These are phyloP conservation scores for Varanus komodoensis DNA, from an alignment of 2,113 vertebrate species.

Conservation along the genomic window DNA sequence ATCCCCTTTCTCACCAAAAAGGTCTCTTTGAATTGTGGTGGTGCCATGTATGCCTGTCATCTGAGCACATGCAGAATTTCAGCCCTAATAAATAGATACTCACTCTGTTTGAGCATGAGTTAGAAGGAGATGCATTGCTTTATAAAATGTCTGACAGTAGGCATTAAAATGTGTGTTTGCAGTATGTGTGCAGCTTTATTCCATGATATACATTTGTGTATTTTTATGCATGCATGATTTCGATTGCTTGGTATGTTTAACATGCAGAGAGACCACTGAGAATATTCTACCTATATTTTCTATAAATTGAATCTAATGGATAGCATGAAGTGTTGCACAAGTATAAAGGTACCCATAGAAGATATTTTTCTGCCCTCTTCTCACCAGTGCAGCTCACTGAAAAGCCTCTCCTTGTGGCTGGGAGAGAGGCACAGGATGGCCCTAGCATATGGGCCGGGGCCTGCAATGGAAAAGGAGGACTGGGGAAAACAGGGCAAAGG, in stretches of 20 bases:
- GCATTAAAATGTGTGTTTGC: slow-evolving; percentile 66
- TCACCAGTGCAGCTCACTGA: background rate
- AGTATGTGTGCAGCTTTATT: slow-evolving; percentile 11
- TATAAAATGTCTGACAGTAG: slow-evolving; percentile 74
- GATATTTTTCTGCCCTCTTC: background rate
- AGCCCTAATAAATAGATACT: slow-evolving; percentile 63
- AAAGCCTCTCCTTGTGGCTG: background rate
- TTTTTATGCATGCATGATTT: background rate
- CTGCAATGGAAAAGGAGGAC: background rate
- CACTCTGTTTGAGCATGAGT: slow-evolving; percentile 66
- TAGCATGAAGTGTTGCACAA: background rate
- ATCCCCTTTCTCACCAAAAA: slow-evolving; percentile 45
- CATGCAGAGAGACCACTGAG: background rate
- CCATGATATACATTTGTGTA: background rate
- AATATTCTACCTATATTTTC: background rate
- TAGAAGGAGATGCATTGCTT: slow-evolving; percentile 71
- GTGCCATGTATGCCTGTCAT: slow-evolving; percentile 46
- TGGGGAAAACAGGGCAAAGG: background rate
- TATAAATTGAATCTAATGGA: background rate
- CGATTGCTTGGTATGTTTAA: background rate
- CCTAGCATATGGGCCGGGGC: background rate
- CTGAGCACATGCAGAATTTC: slow-evolving; percentile 58
- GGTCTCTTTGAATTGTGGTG: slow-evolving; percentile 62
- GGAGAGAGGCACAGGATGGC: background rate
- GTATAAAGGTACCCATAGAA: background rate